A percentile compares a stretch with the other conserved stretches of the same genome.
phyloP scores from a whole-genome alignment of 1,140 invertebrate genomes.

The Pogonomyrmex barbatus region DNA sequence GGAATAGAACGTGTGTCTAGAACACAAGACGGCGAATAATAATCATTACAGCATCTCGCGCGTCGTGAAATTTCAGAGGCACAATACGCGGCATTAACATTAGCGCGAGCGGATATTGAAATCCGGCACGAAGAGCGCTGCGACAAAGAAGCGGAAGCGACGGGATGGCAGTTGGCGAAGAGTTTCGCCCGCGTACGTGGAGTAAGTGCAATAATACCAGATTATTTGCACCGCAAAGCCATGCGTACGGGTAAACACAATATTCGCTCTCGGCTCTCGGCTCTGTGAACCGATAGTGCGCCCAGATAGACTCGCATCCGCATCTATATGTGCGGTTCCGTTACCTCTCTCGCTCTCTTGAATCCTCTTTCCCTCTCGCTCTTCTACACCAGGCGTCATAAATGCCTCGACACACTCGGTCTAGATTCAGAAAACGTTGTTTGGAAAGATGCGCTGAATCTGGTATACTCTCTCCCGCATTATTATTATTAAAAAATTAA shows the following conservation, averaged over 20 bases:
- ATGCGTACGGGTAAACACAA: slow-evolving; percentile 86
- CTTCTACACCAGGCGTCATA: slow-evolving; percentile 37
- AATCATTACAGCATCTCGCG: slow-evolving; percentile 36
- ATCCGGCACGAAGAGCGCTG: slow-evolving; percentile 45
- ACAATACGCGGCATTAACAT: slow-evolving; percentile 51
- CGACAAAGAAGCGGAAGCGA: slow-evolving; percentile 65
- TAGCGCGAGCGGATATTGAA: slow-evolving; percentile 57
- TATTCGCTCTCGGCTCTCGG: slow-evolving; percentile 84
- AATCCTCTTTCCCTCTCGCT: neutral
- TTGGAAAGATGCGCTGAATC: neutral
- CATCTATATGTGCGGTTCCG: slow-evolving; percentile 55
- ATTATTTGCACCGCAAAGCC: slow-evolving; percentile 86
- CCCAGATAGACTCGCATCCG: slow-evolving; percentile 78
- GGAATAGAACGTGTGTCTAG: neutral
- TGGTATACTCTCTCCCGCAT: neutral
- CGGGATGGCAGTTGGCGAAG: slow-evolving; percentile 61
- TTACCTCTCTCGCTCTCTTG: neutral
- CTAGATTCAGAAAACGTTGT: neutral
- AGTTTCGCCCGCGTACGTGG: slow-evolving; percentile 62
- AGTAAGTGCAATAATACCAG: slow-evolving; percentile 86
- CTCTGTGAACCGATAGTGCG: slow-evolving; percentile 84
- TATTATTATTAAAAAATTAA: neutral
- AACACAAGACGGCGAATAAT: slow-evolving; percentile 41
- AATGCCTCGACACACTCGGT: slow-evolving; percentile 18
- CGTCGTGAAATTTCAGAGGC: slow-evolving; percentile 13